These are phyloP conservation scores for Sarcophaga subvicina DNA, from an alignment of 2,888 invertebrate species.

Conservation along the genomic window DNA sequence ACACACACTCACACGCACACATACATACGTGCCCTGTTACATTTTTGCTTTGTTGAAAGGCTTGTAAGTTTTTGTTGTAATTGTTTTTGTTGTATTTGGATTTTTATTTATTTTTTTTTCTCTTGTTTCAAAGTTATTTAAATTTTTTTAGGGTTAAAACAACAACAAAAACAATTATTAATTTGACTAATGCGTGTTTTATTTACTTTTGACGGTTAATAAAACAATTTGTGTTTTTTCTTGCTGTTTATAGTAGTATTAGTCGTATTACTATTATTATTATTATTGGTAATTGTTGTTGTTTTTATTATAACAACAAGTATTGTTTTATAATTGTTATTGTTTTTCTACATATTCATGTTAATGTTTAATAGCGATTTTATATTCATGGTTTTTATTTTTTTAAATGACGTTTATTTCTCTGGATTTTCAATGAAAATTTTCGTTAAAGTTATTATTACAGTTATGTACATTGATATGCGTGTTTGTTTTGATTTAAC, in stretches of 20 bases:
- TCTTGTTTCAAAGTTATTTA: background rate
- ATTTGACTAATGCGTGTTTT: conserved; percentile 58
- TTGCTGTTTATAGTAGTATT: background rate
- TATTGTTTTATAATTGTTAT: background rate
- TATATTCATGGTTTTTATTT: conserved; percentile 12
- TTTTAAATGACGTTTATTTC: background rate
- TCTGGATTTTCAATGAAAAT: background rate
- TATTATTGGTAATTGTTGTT: background rate
- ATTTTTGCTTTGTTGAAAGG: background rate
- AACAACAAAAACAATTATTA: conserved; percentile 29
- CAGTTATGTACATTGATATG: background rate
- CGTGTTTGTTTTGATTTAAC: conserved; percentile 1
- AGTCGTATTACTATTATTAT: background rate
- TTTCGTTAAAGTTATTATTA: background rate
- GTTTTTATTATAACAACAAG: background rate
- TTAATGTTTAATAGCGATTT: conserved; percentile 37
- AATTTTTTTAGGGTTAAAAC: conserved; percentile 27
- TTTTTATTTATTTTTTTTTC: too few relatives aligned
- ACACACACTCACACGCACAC: background rate
- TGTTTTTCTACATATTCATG: conserved; percentile 29
- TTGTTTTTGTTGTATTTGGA: background rate
- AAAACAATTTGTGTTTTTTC: conserved; percentile 13
- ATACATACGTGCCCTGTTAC: background rate
- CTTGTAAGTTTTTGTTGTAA: background rate
- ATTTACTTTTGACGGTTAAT: conserved; percentile 47